Evolutionary conservation across 2,797 vertebrate genomes (phyloP).

Genomic region (Distichodus sexfasciatus): DNA sequence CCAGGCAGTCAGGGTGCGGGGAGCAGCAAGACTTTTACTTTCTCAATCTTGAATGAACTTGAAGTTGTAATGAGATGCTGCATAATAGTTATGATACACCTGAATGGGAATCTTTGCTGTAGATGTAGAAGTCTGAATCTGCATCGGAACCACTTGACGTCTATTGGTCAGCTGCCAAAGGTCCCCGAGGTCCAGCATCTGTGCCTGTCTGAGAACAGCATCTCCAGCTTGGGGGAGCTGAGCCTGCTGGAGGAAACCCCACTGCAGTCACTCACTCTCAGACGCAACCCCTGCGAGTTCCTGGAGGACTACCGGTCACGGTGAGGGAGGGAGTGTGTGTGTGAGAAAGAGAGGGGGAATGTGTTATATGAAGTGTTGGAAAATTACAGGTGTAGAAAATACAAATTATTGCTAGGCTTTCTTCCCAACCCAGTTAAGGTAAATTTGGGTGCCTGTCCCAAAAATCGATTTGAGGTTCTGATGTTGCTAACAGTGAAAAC

Average conservation of each 20-base stretch:
- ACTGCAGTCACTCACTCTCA: constrained; percentile 81
- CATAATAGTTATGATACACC: no score
- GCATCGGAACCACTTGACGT: constrained; percentile 86
- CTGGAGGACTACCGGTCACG: constrained; percentile 82
- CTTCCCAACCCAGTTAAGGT: no score
- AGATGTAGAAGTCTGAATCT: constrained; percentile 92
- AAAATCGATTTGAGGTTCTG: no score
- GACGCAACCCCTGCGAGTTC: constrained; percentile 90
- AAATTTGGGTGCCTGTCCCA: no score
- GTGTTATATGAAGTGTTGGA: no score
- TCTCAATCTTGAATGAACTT: no score
- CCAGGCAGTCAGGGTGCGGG: no score
- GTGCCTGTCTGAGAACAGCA: constrained; percentile 89
- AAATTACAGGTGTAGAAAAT: no score
- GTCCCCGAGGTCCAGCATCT: constrained; percentile 87
- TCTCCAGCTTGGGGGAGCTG: constrained; percentile 78
- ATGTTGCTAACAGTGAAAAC: no score
- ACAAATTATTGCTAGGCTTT: no score
- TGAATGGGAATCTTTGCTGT: constrained; percentile 23
- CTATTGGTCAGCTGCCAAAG: constrained; percentile 91
- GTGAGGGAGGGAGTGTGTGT: constrained; percentile 65
- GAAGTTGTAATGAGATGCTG: no score
- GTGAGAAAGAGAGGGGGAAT: not conserved
- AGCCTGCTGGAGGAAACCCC: constrained; percentile 73
- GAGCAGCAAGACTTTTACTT: no score